Percentiles rank a stretch among this genome's conserved stretches.
phyloP scores from a whole-genome alignment of 2,797 vertebrate genomes.

The Catamblyrhynchus diadema region DNA sequence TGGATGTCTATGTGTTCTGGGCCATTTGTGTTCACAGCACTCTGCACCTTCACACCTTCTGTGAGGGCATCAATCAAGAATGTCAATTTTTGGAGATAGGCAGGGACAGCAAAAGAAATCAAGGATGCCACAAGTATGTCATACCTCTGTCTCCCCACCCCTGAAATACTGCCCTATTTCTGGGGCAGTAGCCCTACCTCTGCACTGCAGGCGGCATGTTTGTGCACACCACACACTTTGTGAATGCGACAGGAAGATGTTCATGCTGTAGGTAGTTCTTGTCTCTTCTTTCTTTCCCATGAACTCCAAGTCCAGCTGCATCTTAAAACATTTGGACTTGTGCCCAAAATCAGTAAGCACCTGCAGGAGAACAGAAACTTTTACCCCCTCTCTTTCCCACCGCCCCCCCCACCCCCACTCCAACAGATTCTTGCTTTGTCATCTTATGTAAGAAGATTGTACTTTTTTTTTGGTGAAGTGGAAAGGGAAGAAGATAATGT shows the following conservation, averaged over 20 bases:
- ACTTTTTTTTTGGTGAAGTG: neutral
- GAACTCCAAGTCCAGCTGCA: neutral
- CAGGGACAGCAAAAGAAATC: neutral
- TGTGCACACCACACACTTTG: neutral
- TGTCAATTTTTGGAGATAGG: neutral
- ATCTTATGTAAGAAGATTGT: neutral
- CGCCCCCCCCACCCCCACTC: accelerated
- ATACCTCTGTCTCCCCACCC: neutral
- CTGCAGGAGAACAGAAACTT: neutral
- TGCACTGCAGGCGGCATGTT: neutral
- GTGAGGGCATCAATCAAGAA: neutral
- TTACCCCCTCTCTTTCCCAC: neutral
- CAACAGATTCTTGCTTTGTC: neutral
- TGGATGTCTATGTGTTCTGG: neutral
- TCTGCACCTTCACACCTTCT: neutral
- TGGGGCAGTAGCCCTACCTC: neutral
- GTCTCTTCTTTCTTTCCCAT: neutral
- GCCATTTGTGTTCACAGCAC: neutral
- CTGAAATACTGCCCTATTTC: neutral
- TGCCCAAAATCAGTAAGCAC: neutral
- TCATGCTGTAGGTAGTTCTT: neutral
- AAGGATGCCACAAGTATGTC: neutral
- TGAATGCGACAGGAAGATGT: neutral
- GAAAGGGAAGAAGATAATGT: neutral
- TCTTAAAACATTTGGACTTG: neutral